A percentile compares a stretch with the other conserved stretches of the same genome.
These are phyloP conservation scores for Arrhopalites spinosus DNA, from an alignment of 2,888 invertebrate genomes.

Conservation along the genomic window DNA sequence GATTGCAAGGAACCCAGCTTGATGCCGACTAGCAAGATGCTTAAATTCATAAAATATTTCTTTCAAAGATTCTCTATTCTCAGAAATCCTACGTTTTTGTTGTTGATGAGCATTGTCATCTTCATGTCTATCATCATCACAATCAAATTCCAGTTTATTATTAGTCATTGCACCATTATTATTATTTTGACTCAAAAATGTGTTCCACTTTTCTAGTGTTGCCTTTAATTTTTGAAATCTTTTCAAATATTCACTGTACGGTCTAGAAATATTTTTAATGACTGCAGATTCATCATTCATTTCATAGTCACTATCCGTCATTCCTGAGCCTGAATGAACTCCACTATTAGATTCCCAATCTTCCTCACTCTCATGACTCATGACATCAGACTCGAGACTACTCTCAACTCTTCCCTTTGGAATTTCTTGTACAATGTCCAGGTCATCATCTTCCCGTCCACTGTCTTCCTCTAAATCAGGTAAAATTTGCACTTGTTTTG, in stretches of 20 bases:
- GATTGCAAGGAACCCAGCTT: not conserved
- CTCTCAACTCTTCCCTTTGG: not conserved
- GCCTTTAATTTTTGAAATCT: conserved; percentile 47
- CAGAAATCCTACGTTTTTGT: conserved; percentile 40
- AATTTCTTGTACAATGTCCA: not conserved
- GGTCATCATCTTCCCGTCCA: not conserved
- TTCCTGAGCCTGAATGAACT: not conserved
- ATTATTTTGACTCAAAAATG: conserved; percentile 34
- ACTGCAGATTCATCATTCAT: not conserved
- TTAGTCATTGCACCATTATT: not conserved
- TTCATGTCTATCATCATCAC: not conserved
- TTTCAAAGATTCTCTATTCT: conserved; percentile 46
- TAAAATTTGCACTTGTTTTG: not conserved
- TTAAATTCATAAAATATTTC: conserved; percentile 51
- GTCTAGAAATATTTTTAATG: conserved; percentile 25
- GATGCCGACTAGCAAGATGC: conserved; percentile 45
- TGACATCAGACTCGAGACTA: not conserved
- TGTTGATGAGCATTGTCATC: not conserved
- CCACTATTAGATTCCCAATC: not conserved
- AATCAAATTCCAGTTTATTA: not conserved
- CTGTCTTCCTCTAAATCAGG: not conserved
- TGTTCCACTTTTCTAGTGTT: conserved; percentile 50
- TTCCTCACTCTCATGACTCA: not conserved
- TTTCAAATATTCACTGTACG: conserved; percentile 46
- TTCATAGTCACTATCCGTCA: conserved; percentile 17